Evolutionary conservation across 2,888 invertebrate species (phyloP).

Genomic region (Barypeithes pellucidus): DNA sequence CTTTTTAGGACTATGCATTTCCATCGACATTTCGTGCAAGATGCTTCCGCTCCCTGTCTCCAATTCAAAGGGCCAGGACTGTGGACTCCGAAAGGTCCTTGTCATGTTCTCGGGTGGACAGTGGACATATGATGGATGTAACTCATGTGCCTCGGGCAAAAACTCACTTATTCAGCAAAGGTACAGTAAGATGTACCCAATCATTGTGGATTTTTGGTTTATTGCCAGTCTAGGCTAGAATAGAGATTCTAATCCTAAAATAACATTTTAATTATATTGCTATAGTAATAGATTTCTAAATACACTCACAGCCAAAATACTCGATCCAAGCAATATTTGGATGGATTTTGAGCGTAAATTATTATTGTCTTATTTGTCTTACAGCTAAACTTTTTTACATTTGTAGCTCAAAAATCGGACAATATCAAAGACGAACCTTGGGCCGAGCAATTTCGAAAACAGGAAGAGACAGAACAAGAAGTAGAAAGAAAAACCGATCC

Average conservation of each 20-base stretch:
- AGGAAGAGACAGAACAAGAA: constrained; percentile 12
- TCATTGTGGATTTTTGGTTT: neutral
- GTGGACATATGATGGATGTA: constrained; percentile 10
- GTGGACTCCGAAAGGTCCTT: constrained; percentile 39
- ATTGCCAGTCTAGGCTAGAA: neutral
- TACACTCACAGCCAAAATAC: too few species aligned
- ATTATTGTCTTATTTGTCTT: too few species aligned
- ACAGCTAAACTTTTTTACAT: neutral
- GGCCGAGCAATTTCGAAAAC: constrained; percentile 22
- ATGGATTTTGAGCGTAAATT: too few species aligned
- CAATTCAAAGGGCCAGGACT: constrained; percentile 34
- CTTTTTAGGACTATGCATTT: constrained; percentile 44
- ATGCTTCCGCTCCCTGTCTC: constrained; percentile 41
- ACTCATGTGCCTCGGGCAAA: constrained; percentile 26
- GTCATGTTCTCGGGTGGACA: constrained; percentile 43
- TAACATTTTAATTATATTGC: too few species aligned
- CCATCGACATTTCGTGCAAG: constrained; percentile 39
- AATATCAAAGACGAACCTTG: constrained; percentile 35
- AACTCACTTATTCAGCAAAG: constrained; percentile 43
- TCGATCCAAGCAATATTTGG: too few species aligned
- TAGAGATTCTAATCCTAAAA: too few species aligned
- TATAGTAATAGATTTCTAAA: too few species aligned
- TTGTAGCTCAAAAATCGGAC: constrained; percentile 16
- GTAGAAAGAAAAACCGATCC: constrained; percentile 25
- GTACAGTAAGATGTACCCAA: constrained; percentile 41